Evolutionary conservation across 1,140 invertebrate genomes (phyloP), one percentile per base, ranked within the genome.

Genomic region (Eciton burchellii): DNA sequence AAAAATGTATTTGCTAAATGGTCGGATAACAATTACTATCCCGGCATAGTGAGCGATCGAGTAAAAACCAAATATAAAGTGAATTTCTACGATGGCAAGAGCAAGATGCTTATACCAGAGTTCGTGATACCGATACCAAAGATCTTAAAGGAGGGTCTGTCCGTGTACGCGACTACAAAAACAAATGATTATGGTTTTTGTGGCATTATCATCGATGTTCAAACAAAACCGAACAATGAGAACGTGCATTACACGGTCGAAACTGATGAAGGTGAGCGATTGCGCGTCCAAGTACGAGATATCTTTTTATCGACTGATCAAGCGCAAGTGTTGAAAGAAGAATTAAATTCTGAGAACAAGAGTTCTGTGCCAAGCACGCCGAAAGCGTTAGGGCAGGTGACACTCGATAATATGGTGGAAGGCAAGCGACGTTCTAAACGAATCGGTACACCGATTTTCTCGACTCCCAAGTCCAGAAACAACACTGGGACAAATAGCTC

Each of bases 11-110:
- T 96, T 63, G 95, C 95, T 0, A 95, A 95, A 90, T 96, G 95
- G 95, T 94, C 95, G 0, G 95, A 96, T 71, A 95, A 95, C 79
- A 94, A 94, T 59, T 96, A 95, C 84, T 96, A 96, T 83, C 95
- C 95, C 0, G 95, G 95, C 0, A 94, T 89, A 86, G 94, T 96
- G 0, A 86, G 92, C 11, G 94, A 94, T 9, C 94, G 94, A 0
- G 91, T 94, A 6, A 94, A 94, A n/a, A 93, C 92, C 14, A 96
- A 96, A 73, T 96, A 95, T 87, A 91, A 95, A 76, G 95, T 96
- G 8, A 93, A 95, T 52, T 96, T 96, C 83, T 94, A 95, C 35
- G 95, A 96, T 85, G 95, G 95, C 0, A 94, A 95, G 56, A 94
- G 86, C 24, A 96, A 96, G 85, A 84, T 93, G 0, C 82, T 96